These are phyloP conservation scores for Trididemnum clinides DNA, from an alignment of 23 tunicate genomes.

Conservation along the genomic window DNA sequence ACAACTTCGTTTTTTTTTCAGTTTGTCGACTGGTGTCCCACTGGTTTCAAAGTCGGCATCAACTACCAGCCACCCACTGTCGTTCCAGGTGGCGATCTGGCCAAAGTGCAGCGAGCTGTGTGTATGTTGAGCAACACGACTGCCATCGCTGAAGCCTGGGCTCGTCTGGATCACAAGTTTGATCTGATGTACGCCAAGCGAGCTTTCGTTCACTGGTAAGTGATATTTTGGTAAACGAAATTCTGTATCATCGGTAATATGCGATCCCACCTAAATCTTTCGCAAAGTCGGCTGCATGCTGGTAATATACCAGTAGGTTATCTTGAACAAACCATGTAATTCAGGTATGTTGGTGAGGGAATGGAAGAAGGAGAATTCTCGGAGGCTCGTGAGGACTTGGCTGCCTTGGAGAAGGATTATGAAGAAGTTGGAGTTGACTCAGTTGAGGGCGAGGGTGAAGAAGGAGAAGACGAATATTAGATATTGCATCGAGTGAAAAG, in stretches of 20 bases:
- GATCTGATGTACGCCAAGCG: constrained; percentile 98
- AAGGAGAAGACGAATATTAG: constrained; percentile 65
- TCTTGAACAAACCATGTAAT: too few relatives aligned
- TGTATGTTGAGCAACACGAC: constrained; percentile 99
- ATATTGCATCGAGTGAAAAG: background rate
- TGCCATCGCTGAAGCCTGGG: constrained; percentile 97
- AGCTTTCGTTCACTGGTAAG: constrained; percentile 96
- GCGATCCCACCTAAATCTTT: too few relatives aligned
- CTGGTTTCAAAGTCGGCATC: constrained; percentile 98
- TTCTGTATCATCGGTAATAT: too few relatives aligned
- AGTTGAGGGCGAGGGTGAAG: constrained; percentile 72
- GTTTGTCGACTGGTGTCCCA: constrained; percentile 97
- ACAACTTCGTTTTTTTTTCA: too few relatives aligned
- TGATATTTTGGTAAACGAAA: background rate
- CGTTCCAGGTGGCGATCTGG: constrained; percentile 93
- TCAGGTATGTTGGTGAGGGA: constrained; percentile 76
- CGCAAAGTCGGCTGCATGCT: too few relatives aligned
- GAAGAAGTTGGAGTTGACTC: constrained; percentile 79
- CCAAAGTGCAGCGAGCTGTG: constrained; percentile 94
- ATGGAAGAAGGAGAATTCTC: constrained; percentile 77
- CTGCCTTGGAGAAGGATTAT: constrained; percentile 64
- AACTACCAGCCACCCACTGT: constrained; percentile 98
- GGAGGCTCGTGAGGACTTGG: constrained; percentile 68
- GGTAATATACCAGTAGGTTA: too few relatives aligned
- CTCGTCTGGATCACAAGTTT: constrained; percentile 90